These are phyloP conservation scores for Tinamus guttatus DNA, from an alignment of 2,113 vertebrate species.

Conservation along the genomic window DNA sequence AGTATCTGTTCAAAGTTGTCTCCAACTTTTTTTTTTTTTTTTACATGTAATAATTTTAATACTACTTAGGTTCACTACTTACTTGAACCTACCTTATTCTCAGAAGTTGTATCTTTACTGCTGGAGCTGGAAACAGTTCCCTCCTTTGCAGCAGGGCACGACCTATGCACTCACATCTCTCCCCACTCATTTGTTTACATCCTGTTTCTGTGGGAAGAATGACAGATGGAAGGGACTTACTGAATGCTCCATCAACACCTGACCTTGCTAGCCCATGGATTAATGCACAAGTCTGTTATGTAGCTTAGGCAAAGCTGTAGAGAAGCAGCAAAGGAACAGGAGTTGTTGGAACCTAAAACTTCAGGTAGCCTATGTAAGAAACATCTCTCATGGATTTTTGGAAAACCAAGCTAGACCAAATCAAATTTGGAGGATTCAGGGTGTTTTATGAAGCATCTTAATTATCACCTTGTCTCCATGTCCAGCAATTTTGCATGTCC, in stretches of 20 bases:
- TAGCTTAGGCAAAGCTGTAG: neutral
- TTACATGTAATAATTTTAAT: neutral
- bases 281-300: fast-evolving
- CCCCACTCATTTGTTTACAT: neutral
- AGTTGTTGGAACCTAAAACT: too few relatives aligned
- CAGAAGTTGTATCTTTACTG: neutral
- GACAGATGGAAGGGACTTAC: neutral
- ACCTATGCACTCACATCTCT: neutral
- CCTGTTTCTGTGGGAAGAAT: neutral
- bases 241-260: neutral
- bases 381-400: neutral
- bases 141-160: neutral
- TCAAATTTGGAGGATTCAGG: neutral
- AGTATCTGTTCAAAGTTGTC: neutral
- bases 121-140: neutral
- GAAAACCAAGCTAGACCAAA: neutral
- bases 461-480: neutral
- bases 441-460: neutral
- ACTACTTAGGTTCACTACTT: neutral
- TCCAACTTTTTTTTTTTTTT: neutral
- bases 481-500: neutral
- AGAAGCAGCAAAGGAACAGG: neutral
- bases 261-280: too few relatives aligned
- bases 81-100: neutral
- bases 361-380: too few relatives aligned